These are phyloP conservation scores for Chinchilla lanigera DNA, from an alignment of 2,113 vertebrate genomes.

Conservation along the genomic window DNA sequence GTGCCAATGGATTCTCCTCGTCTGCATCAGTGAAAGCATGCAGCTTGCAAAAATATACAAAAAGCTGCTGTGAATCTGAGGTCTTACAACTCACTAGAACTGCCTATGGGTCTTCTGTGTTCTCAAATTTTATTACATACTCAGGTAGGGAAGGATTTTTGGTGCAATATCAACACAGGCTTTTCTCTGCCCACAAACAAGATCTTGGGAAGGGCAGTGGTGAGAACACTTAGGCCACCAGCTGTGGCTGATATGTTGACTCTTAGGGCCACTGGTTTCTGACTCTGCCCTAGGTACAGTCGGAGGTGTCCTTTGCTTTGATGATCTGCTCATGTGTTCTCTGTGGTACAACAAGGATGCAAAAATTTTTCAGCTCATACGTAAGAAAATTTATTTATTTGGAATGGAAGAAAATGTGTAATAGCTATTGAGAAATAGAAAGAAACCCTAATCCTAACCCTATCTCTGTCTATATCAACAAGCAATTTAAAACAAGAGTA, in stretches of 20 bases:
- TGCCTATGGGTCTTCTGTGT: neutral
- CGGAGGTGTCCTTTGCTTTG: neutral
- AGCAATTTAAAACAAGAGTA: neutral
- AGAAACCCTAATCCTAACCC: too few relatives aligned
- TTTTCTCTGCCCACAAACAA: neutral
- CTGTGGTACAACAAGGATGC: neutral
- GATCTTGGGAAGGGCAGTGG: neutral
- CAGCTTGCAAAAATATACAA: neutral
- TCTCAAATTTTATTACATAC: neutral
- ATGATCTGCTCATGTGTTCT: neutral
- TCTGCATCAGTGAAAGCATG: neutral
- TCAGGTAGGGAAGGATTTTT: neutral
- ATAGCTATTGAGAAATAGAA: neutral
- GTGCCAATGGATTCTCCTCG: neutral
- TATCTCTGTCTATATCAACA: too few relatives aligned
- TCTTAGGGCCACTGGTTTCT: neutral
- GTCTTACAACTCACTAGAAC: neutral
- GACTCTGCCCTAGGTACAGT: neutral
- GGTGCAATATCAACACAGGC: neutral
- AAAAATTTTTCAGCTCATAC: neutral
- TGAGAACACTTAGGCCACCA: neutral
- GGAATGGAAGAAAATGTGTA: neutral
- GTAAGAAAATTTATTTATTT: neutral
- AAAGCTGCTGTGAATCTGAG: neutral
- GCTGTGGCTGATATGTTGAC: neutral